Percentiles rank a stretch among this genome's conserved stretches.
Conservation (phyloP, 2,888 invertebrate genomes). For the Drosophila differens region DNA sequence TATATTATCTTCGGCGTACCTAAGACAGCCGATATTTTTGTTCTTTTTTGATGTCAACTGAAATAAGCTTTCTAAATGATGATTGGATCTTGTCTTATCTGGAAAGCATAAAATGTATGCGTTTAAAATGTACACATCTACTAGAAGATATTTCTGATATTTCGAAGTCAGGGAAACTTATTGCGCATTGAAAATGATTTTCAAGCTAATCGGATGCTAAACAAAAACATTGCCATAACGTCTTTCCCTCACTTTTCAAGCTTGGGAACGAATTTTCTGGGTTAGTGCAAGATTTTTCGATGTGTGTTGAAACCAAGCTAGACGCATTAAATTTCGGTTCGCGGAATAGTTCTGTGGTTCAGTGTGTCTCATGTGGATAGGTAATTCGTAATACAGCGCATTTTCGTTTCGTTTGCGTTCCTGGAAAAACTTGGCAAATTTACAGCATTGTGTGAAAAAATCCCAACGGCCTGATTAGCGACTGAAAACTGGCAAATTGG, state of each 20-base stretch:
- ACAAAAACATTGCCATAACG: neutral
- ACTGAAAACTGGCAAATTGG: slow-evolving; percentile 31
- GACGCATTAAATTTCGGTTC: neutral
- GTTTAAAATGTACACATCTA: neutral
- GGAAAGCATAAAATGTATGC: neutral
- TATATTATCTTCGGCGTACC: neutral
- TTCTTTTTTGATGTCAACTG: neutral
- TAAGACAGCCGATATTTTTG: neutral
- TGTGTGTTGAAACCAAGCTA: neutral
- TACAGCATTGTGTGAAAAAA: slow-evolving; percentile 33
- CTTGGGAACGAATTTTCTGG: neutral
- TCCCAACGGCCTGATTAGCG: slow-evolving; percentile 57
- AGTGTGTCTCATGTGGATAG: neutral
- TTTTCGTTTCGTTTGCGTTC: slow-evolving; percentile 15
- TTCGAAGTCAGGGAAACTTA: neutral
- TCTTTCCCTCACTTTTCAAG: neutral
- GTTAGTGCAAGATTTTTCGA: neutral
- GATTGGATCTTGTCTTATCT: neutral
- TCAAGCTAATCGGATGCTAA: neutral
- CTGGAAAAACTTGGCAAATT: neutral
- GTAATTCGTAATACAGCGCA: slow-evolving; percentile 19
- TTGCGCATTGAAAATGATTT: neutral
- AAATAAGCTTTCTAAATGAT: neutral
- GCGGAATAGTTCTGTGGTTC: neutral
- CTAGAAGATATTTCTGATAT: neutral